Conservation (phyloP, 2,113 vertebrate species). For the Mungos mungo region DNA sequence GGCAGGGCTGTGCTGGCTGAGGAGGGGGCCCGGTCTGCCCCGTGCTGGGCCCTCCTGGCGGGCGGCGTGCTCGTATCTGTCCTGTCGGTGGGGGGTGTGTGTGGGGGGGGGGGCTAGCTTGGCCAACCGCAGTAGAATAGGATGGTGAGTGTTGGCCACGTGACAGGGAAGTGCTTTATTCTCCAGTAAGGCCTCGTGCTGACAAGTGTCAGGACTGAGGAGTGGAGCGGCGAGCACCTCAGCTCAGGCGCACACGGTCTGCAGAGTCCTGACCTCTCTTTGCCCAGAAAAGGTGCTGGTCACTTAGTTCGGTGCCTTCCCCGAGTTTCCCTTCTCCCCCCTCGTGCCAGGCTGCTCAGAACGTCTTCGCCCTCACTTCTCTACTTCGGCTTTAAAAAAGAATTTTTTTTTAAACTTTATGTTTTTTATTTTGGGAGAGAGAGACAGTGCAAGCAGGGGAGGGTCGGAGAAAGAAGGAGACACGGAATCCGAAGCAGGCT, state of each 20-base stretch:
- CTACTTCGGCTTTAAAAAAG: not conserved
- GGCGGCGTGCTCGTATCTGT: not conserved
- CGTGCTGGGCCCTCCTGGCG: too few species aligned
- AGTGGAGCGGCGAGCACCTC: not conserved
- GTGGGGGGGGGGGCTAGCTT: too few species aligned
- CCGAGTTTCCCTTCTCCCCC: not conserved
- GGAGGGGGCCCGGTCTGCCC: not conserved
- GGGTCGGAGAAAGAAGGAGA: too few species aligned
- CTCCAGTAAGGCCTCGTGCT: not conserved
- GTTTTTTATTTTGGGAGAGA: too few species aligned
- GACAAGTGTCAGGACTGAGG: not conserved
- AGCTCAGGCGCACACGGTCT: not conserved
- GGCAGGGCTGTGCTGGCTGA: not conserved
- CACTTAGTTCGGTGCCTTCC: not conserved
- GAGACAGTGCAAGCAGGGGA: too few species aligned
- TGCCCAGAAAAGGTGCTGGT: not conserved
- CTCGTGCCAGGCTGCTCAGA: not conserved
- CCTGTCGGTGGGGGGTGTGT: not conserved
- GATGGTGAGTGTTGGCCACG: not conserved
- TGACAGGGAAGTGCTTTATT: not conserved
- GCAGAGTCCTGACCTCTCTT: not conserved
- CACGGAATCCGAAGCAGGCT: too few species aligned
- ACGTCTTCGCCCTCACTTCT: not conserved
- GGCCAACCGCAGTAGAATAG: not conserved
- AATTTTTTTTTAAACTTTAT: too few species aligned